Evolutionary conservation across 2,888 invertebrate genomes (phyloP).

Genomic region (Taphrorychus bicolor): DNA sequence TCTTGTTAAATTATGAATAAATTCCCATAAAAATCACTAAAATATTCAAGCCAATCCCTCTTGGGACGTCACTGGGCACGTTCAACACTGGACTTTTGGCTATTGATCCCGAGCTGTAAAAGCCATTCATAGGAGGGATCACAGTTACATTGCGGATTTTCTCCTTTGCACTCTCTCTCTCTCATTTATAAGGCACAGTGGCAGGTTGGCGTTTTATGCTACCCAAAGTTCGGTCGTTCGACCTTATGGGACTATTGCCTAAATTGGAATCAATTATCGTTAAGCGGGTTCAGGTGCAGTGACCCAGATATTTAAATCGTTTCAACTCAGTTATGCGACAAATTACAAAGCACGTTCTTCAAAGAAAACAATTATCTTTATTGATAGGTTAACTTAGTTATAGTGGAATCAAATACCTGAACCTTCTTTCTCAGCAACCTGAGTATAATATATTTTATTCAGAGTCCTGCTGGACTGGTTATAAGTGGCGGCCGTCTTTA

Average conservation of each 20-base stretch:
- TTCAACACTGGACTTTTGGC: conserved; percentile 49
- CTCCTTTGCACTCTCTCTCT: conserved; percentile 11
- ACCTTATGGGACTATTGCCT: not conserved
- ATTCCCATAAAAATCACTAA: not conserved
- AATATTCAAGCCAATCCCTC: too few relatives aligned
- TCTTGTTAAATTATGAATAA: too few relatives aligned
- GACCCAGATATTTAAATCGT: too few relatives aligned
- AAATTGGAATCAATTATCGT: not conserved
- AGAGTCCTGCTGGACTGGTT: too few relatives aligned
- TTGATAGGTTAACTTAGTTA: too few relatives aligned
- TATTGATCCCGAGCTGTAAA: conserved; percentile 54
- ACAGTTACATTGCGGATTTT: conserved; percentile 35
- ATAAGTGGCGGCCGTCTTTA: too few relatives aligned
- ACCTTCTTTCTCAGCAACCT: too few relatives aligned
- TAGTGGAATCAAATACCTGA: too few relatives aligned
- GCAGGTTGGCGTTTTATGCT: conserved; percentile 3
- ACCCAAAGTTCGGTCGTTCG: not conserved
- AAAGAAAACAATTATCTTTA: too few relatives aligned
- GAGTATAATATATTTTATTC: too few relatives aligned
- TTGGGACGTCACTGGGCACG: conserved; percentile 40
- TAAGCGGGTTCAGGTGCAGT: not conserved
- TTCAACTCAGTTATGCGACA: too few relatives aligned
- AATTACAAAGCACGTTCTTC: too few relatives aligned
- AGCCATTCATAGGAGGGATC: conserved; percentile 53
- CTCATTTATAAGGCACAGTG: conserved; percentile 14